Conservation (phyloP, 2,797 vertebrate genomes). For the Phrynocephalus forsythii region DNA sequence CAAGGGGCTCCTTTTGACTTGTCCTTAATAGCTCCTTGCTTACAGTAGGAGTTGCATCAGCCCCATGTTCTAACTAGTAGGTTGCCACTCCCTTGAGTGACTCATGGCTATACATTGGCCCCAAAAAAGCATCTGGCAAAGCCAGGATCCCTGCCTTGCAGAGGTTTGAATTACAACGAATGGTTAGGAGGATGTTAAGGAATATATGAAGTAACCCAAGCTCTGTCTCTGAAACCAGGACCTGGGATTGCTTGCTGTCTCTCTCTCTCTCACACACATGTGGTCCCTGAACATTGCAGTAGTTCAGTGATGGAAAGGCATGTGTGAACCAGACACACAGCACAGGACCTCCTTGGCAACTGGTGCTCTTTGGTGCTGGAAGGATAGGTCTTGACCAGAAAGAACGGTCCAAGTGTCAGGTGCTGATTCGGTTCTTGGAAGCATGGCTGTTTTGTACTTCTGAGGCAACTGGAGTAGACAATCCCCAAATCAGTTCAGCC, state of each 20-base stretch:
- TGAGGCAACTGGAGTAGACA: too few relatives aligned
- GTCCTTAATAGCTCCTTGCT: not conserved
- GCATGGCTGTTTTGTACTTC: not conserved
- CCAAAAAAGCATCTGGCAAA: constrained; percentile 7
- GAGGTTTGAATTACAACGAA: not conserved
- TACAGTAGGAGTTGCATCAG: constrained; percentile 6
- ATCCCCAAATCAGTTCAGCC: not conserved
- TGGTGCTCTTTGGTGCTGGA: not conserved
- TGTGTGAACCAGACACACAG: not conserved
- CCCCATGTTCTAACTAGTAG: not conserved
- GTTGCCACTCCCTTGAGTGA: constrained; percentile 16
- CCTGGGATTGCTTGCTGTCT: not conserved
- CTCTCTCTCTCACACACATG: not conserved
- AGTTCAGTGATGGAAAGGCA: not conserved
- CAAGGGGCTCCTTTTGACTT: not conserved
- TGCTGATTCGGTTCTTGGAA: not conserved
- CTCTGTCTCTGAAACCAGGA: not conserved
- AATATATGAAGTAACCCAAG: not conserved
- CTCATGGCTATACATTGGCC: constrained; percentile 12
- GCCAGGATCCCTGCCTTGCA: not conserved
- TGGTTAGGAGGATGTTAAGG: not conserved
- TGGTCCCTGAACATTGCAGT: not conserved
- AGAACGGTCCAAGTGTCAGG: not conserved
- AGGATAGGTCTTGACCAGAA: not conserved
- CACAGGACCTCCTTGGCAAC: not conserved